Evolutionary conservation across 2,797 vertebrate genomes (phyloP).

Genomic region (Manis javanica): DNA sequence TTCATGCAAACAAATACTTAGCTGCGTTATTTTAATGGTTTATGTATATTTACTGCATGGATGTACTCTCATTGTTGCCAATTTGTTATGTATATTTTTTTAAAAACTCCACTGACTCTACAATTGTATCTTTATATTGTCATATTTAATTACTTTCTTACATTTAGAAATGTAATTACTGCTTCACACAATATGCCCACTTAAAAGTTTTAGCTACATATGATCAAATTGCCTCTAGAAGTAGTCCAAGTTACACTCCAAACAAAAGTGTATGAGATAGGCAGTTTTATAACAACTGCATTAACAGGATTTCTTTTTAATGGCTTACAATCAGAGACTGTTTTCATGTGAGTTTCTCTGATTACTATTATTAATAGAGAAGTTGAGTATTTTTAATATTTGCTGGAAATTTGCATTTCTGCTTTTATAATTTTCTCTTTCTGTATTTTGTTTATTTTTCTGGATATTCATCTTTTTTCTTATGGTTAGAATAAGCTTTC

Average conservation of each 20-base stretch:
- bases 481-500: not conserved
- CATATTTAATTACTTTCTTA: not conserved
- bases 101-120: not conserved
- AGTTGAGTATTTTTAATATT: not conserved
- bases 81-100: not conserved
- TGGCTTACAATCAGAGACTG: not conserved
- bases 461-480: not conserved
- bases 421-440: not conserved
- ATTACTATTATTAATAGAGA: not conserved
- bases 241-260: not conserved
- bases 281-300: not conserved
- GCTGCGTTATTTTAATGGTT: not conserved
- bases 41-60: not conserved
- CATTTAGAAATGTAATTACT: constrained; percentile 9
- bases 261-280: not conserved
- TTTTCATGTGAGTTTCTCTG: not conserved
- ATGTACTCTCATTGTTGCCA: not conserved
- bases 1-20: not conserved
- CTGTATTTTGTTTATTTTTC: not conserved
- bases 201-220: not conserved
- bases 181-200: not conserved
- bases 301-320: constrained; percentile 37
- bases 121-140: not conserved
- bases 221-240: not conserved
- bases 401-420: not conserved